A percentile compares a stretch with the other conserved stretches of the same genome.
Conservation (phyloP, 2,888 invertebrate genomes). For the Alcis repandata region DNA sequence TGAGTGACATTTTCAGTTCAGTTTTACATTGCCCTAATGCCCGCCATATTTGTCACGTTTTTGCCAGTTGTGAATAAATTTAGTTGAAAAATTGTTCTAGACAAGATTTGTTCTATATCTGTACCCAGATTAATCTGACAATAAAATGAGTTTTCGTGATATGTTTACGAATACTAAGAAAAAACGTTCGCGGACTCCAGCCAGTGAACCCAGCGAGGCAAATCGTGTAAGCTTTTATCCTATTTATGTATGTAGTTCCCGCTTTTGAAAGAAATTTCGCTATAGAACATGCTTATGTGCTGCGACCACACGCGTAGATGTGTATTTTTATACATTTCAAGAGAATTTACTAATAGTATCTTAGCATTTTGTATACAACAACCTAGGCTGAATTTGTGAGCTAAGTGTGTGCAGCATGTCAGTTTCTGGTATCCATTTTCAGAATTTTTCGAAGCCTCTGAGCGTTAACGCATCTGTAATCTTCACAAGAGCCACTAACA, state of each 20-base stretch:
- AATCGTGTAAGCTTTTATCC: slow-evolving; percentile 71
- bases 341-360: not conserved
- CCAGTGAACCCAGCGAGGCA: slow-evolving; percentile 62
- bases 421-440: not conserved
- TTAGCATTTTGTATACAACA: not conserved
- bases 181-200: slow-evolving; percentile 65
- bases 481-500: no score
- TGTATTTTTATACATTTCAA: slow-evolving; percentile 53
- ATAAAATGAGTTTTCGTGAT: slow-evolving; percentile 65
- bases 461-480: not conserved
- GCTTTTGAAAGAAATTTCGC: slow-evolving; percentile 64
- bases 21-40: slow-evolving; percentile 48
- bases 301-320: slow-evolving; percentile 70
- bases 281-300: slow-evolving; percentile 47
- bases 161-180: slow-evolving; percentile 62
- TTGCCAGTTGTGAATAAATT: slow-evolving; percentile 73
- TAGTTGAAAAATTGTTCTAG: slow-evolving; percentile 58
- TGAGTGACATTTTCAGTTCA: slow-evolving; percentile 34
- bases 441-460: not conserved
- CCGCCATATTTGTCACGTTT: slow-evolving; percentile 86
- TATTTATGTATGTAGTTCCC: slow-evolving; percentile 62
- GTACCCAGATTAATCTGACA: slow-evolving; percentile 38
- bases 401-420: no score
- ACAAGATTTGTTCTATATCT: slow-evolving; percentile 22
- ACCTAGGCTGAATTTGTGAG: not conserved